phyloP scores from a whole-genome alignment of 2,888 invertebrate genomes.

The Drosophila flavopinicola region DNA sequence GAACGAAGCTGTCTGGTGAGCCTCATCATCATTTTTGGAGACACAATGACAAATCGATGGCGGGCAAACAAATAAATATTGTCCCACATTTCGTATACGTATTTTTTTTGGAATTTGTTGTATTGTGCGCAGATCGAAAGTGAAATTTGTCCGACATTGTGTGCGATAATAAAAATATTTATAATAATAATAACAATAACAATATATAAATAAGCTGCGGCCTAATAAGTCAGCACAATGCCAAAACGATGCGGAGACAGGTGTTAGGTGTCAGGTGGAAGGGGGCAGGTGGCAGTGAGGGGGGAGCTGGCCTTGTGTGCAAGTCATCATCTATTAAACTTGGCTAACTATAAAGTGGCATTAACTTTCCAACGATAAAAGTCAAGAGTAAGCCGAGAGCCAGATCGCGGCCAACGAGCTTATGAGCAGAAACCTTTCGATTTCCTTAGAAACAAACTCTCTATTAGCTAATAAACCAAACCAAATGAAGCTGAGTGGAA shows the following conservation, averaged over 20 bases:
- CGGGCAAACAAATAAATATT: slow-evolving; percentile 57
- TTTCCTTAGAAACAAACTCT: slow-evolving; percentile 16
- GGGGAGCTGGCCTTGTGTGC: slow-evolving; percentile 1
- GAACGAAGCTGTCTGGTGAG: slow-evolving; percentile 29
- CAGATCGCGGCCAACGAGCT: slow-evolving; percentile 40
- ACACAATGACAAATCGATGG: slow-evolving; percentile 61
- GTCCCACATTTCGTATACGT: slow-evolving; percentile 46
- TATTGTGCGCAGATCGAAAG: slow-evolving; percentile 57
- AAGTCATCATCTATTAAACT: slow-evolving; percentile 16
- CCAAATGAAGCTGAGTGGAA: not conserved
- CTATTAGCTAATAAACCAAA: slow-evolving; percentile 9
- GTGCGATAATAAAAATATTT: slow-evolving; percentile 16
- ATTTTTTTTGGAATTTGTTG: too few relatives aligned
- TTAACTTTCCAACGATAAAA: slow-evolving; percentile 56
- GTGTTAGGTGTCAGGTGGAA: too few relatives aligned
- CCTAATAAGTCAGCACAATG: slow-evolving; percentile 72
- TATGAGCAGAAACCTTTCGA: slow-evolving; percentile 34
- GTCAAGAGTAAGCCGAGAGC: slow-evolving; percentile 21
- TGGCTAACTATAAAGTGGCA: slow-evolving; percentile 32
- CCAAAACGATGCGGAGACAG: slow-evolving; percentile 16
- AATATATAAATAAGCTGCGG: slow-evolving; percentile 64
- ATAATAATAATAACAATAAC: slow-evolving; percentile 31
- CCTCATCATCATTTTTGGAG: slow-evolving; percentile 48
- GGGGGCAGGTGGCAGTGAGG: not conserved
- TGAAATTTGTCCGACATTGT: slow-evolving; percentile 59